Percentiles rank a stretch among this genome's conserved stretches.
Conservation (phyloP, 2,113 vertebrate genomes). For the Leucosticte australis region DNA sequence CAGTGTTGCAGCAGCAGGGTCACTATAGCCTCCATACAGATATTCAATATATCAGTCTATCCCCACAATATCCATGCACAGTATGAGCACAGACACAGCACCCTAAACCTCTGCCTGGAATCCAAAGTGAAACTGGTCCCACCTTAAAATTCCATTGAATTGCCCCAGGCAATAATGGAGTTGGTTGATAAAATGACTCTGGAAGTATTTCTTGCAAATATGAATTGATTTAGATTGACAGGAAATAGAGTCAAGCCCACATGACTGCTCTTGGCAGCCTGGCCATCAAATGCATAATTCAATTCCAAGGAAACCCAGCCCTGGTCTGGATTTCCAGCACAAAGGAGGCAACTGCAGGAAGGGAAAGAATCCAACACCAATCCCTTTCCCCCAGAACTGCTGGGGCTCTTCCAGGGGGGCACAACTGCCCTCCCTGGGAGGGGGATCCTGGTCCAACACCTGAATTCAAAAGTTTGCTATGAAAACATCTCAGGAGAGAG, state of each 20-base stretch:
- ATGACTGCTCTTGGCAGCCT: neutral
- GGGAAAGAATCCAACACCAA: neutral
- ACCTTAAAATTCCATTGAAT: neutral
- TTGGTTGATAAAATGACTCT: constrained; percentile 8
- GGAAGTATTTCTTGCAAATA: neutral
- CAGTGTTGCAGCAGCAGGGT: neutral
- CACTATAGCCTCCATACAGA: neutral
- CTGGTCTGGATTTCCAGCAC: neutral
- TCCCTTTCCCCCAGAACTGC: neutral
- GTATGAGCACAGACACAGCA: fast-evolving
- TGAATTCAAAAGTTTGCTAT: neutral
- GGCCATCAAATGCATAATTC: neutral
- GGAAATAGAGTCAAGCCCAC: neutral
- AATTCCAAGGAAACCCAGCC: neutral
- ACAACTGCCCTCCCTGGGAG: neutral
- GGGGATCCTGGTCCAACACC: neutral
- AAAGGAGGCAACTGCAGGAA: neutral
- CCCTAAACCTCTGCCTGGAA: neutral
- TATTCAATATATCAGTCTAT: neutral
- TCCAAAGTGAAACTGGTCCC: neutral
- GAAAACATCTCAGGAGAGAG: neutral
- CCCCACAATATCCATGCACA: neutral
- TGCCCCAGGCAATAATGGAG: neutral
- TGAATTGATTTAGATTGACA: neutral
- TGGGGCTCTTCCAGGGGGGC: neutral